Base-by-base conservation (phyloP, 2,113 vertebrate genomes). In the Pteropus alecto region DNA sequence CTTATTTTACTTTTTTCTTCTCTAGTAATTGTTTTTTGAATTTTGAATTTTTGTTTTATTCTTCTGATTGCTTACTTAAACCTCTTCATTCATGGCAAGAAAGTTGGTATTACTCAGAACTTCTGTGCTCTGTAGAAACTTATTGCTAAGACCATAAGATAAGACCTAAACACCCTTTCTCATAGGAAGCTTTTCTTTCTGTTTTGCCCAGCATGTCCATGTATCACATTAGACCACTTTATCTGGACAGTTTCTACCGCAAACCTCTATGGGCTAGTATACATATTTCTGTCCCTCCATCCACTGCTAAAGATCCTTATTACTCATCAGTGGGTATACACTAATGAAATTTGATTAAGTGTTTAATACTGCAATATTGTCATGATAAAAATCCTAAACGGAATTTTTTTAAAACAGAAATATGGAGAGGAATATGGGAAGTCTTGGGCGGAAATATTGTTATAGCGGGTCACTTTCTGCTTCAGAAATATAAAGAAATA, bases 31-130 rank as follows among this genome's bases (percentile, higher is more conserved):
- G 21, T 63, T 38, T 38, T 87, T 54, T 76, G 77, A 48, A 21
- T 63, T 79, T 94, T 89, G 10, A 61, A 48, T 74, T 81, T 90
- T 68, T 70, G n/a, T 93, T 90, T 93, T 38, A 79, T 93, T 87
- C 48, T 56, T 88, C 68, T 38, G 19, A 94, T 33, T 77, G 46
- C 18, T 51, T 61, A 43, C 16, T 26, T 78, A 22, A 3, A 46
- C 22, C 24, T 88, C 54, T 48, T 77, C 38, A 74, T n/a, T 46
- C 38, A 11, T 43, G 48, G 28, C 84, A 16, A 91, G 51, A 46
- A 87, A 95, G 56, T 46, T 84, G 43, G 13, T 73, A 18, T 90
- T 90, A 65, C 33, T 46, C 38, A 86, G 61, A 94, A 61, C 15
- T 2, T 51, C 48, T 89, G 19, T 63, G 56, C 30, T 28, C 33